Percentiles rank a stretch among this genome's conserved stretches.
Conservation (phyloP, 2,888 invertebrate species). For the Apodemia mormo region DNA sequence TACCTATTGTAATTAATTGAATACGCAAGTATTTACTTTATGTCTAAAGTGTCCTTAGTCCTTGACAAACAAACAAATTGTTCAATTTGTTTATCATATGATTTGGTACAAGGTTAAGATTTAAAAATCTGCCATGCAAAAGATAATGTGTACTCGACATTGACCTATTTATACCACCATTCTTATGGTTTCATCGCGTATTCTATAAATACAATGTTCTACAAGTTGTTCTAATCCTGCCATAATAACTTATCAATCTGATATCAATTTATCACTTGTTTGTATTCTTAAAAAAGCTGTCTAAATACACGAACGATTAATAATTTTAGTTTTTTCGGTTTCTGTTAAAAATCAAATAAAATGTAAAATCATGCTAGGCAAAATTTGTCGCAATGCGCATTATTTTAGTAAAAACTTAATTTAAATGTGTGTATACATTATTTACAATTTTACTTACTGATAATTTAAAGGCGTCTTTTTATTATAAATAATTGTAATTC, state of each 20-base stretch:
- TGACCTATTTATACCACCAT: conserved; percentile 4
- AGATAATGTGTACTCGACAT: background rate
- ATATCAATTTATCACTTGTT: background rate
- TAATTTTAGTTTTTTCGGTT: background rate
- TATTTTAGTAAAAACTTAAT: background rate
- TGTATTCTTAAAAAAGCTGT: background rate
- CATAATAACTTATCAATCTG: background rate
- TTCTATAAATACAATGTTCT: conserved; percentile 3
- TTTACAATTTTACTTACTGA: conserved; percentile 5
- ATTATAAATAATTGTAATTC: background rate
- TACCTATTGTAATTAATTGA: too few species aligned
- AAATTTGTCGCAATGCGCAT: conserved; percentile 17
- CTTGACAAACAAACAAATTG: background rate
- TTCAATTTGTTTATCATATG: conserved; percentile 3
- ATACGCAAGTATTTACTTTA: too few species aligned
- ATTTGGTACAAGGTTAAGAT: background rate
- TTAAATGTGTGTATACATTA: background rate
- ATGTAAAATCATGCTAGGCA: background rate
- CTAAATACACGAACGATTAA: background rate
- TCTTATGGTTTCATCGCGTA: background rate
- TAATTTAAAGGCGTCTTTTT: background rate
- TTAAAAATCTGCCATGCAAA: conserved; percentile 1
- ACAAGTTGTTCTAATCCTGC: background rate
- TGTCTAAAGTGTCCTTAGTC: too few species aligned
- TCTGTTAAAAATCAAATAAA: conserved; percentile 9